Conservation (phyloP, 2,888 invertebrate species). For the Sussaba pulchella region DNA sequence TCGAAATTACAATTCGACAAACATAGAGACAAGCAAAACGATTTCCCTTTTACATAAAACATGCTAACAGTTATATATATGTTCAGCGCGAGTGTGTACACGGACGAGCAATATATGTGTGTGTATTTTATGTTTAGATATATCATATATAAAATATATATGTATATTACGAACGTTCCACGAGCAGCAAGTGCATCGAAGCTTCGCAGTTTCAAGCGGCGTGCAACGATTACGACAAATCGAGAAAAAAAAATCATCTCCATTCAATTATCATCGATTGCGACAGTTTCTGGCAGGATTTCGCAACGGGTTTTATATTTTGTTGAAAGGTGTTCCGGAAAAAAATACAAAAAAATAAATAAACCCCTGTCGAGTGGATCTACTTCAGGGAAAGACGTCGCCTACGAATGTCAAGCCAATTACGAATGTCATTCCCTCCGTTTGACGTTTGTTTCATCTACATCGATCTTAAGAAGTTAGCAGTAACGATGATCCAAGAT, state of each 20-base stretch:
- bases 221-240: slow-evolving; percentile 57
- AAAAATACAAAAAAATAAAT: slow-evolving; percentile 44
- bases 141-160: neutral
- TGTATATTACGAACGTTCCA: slow-evolving; percentile 27
- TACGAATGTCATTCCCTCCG: neutral
- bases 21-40: slow-evolving; percentile 56
- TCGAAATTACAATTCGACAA: slow-evolving; percentile 40
- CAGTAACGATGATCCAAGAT: slow-evolving; percentile 24
- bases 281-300: slow-evolving; percentile 29
- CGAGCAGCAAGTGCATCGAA: slow-evolving; percentile 56
- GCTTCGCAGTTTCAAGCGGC: slow-evolving; percentile 59
- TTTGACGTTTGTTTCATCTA: slow-evolving; percentile 6
- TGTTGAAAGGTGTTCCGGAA: slow-evolving; percentile 2
- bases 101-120: slow-evolving; percentile 31
- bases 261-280: slow-evolving; percentile 40
- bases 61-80: slow-evolving; percentile 43
- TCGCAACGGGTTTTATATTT: slow-evolving; percentile 17
- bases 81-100: slow-evolving; percentile 41
- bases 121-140: neutral
- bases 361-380: slow-evolving; percentile 75
- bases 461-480: slow-evolving; percentile 32
- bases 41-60: slow-evolving; percentile 34
- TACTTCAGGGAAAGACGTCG: slow-evolving; percentile 78
- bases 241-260: slow-evolving; percentile 57
- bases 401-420: slow-evolving; percentile 50